These are phyloP conservation scores for Lagopus muta DNA, from an alignment of 2,113 vertebrate genomes.

Conservation along the genomic window DNA sequence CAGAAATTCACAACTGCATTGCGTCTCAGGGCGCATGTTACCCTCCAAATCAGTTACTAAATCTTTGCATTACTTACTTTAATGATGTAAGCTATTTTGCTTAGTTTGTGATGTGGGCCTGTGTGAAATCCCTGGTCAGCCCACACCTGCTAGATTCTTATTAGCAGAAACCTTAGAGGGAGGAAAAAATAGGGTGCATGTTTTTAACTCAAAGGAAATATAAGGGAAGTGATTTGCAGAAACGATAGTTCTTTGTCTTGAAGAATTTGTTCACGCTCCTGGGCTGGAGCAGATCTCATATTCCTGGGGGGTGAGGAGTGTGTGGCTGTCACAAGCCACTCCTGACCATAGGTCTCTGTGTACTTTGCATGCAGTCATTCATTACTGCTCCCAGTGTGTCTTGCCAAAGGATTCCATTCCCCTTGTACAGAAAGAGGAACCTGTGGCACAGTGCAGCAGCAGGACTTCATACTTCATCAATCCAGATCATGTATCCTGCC, in stretches of 20 bases:
- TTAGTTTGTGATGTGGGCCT: not conserved
- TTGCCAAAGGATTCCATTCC: not conserved
- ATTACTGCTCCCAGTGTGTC: not conserved
- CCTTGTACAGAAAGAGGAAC: not conserved
- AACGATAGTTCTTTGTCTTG: not conserved
- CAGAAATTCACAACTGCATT: not conserved
- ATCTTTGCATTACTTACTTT: conserved; percentile 9
- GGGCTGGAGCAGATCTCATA: not conserved
- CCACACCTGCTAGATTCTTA: not conserved
- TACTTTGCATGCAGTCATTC: not conserved
- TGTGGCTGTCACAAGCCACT: not conserved
- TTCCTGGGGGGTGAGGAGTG: not conserved
- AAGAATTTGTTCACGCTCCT: not conserved
- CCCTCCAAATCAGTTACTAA: not conserved
- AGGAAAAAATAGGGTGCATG: not conserved
- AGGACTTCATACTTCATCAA: not conserved
- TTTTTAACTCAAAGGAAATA: conserved; percentile 29
- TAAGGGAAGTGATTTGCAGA: not conserved
- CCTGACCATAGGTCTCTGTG: not conserved
- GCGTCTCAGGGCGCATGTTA: not conserved
- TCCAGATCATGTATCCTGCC: not conserved
- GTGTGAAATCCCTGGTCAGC: not conserved
- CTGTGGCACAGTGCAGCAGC: not conserved
- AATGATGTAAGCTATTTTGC: not conserved
- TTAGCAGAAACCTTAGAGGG: not conserved